A percentile compares a stretch with the other conserved stretches of the same genome.
These are phyloP conservation scores for Drosophila nasuta DNA, from an alignment of 1,140 invertebrate genomes.

Conservation along the genomic window DNA sequence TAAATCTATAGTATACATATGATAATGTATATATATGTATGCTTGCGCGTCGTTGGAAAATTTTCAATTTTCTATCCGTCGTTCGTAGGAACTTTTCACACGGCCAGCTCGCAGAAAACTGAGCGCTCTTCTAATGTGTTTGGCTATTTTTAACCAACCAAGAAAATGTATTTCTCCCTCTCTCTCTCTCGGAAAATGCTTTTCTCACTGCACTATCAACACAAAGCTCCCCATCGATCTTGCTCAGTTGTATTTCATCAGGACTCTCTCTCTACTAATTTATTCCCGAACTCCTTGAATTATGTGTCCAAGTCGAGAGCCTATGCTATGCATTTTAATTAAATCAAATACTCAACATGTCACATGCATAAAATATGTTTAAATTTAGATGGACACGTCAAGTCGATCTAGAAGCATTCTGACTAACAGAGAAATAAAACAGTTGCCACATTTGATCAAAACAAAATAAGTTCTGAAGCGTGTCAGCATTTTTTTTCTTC, in stretches of 20 bases:
- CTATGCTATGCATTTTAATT: conserved; percentile 66
- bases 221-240: not conserved
- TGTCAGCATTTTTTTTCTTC: conserved; percentile 12
- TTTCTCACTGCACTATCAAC: conserved; percentile 28
- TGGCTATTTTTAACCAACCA: conserved; percentile 71
- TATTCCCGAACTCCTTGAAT: conserved; percentile 45
- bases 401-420: conserved; percentile 51
- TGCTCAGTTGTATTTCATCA: not conserved
- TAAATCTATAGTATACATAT: conserved; percentile 67
- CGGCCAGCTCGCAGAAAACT: conserved; percentile 77
- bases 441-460: conserved; percentile 60
- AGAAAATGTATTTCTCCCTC: conserved; percentile 26
- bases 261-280: conserved; percentile 20
- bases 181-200: conserved; percentile 47
- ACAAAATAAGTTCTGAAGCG: conserved; percentile 50
- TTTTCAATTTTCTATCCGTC: conserved; percentile 61
- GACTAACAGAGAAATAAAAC: conserved; percentile 65
- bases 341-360: conserved; percentile 43
- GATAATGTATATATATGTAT: conserved; percentile 55
- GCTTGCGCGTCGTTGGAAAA: conserved; percentile 56
- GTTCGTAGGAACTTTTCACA: conserved; percentile 63
- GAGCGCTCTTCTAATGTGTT: conserved; percentile 56
- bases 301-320: conserved; percentile 22
- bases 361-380: conserved; percentile 61
- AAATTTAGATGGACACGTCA: conserved; percentile 75